Evolutionary conservation across 1,140 invertebrate species (phyloP).

Genomic region (Aphaenogaster floridana): DNA sequence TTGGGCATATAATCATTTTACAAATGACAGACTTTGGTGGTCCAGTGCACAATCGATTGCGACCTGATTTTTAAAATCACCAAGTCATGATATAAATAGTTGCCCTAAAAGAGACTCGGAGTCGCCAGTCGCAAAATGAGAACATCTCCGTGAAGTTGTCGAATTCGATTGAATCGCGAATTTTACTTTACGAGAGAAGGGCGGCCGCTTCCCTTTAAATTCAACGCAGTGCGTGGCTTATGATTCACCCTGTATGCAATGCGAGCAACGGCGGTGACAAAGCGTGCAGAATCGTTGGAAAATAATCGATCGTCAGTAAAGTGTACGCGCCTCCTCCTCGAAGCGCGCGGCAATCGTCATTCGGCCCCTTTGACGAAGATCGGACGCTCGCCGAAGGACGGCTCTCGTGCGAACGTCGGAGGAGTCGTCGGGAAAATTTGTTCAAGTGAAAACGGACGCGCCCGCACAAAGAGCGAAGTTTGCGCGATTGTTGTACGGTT

Average conservation of each 20-base stretch:
- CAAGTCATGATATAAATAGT: not conserved
- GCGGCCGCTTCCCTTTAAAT: not conserved
- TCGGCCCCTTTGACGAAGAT: constrained; percentile 40
- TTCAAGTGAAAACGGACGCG: not conserved
- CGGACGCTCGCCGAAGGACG: constrained; percentile 15
- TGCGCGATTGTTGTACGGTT: no score
- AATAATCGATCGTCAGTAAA: constrained; percentile 53
- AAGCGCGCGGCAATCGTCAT: constrained; percentile 38
- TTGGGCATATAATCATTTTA: not conserved
- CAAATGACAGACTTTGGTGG: not conserved
- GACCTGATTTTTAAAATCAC: not conserved
- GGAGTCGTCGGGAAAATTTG: not conserved
- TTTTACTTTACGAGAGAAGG: not conserved
- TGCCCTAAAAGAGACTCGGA: not conserved
- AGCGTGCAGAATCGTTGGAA: constrained; percentile 43
- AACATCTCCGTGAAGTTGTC: not conserved
- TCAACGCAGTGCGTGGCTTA: not conserved
- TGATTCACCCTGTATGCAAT: constrained; percentile 18
- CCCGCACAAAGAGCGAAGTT: not conserved
- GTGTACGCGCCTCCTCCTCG: constrained; percentile 5
- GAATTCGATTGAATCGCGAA: not conserved
- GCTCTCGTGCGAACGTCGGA: not conserved
- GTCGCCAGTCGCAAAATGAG: not conserved
- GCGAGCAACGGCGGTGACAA: constrained; percentile 28
- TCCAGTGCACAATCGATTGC: not conserved